Evolutionary conservation across 2,113 vertebrate genomes (phyloP).

Genomic region (Cephalopholis sonnerati): DNA sequence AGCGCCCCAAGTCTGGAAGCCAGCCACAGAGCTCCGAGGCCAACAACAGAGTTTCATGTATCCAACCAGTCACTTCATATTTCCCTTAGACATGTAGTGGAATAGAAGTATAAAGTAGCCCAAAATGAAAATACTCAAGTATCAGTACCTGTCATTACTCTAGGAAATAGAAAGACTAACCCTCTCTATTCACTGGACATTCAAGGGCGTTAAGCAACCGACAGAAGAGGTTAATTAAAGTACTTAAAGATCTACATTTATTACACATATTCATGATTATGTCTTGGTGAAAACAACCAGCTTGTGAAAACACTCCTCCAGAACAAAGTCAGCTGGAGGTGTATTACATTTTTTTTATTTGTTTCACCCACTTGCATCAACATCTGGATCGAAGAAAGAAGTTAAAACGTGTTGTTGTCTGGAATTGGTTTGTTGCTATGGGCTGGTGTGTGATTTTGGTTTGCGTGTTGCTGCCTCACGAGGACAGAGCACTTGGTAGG

Average conservation of each 20-base stretch:
- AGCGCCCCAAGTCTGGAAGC: too few relatives aligned
- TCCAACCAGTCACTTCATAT: not conserved
- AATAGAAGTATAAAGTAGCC: not conserved
- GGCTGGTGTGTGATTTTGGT: constrained; percentile 22
- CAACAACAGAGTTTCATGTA: too few relatives aligned
- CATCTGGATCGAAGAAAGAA: constrained; percentile 5
- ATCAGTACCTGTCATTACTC: not conserved
- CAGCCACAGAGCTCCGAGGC: too few relatives aligned
- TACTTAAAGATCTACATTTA: constrained; percentile 30
- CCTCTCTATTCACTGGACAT: constrained; percentile 22
- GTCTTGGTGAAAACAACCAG: not conserved
- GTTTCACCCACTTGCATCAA: constrained; percentile 12
- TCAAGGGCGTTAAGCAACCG: constrained; percentile 3
- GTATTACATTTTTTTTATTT: not conserved
- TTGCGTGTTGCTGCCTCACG: constrained; percentile 24
- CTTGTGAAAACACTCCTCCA: constrained; percentile 1
- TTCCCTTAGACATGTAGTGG: not conserved
- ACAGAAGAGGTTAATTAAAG: constrained; percentile 38
- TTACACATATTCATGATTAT: constrained; percentile 38
- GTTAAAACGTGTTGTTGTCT: constrained; percentile 25
- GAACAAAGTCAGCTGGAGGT: constrained; percentile 7
- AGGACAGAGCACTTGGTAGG: constrained; percentile 4
- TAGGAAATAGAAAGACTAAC: not conserved
- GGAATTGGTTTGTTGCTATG: constrained; percentile 38
- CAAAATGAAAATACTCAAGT: not conserved